Percentiles rank a stretch among this genome's conserved stretches.
These are phyloP conservation scores for Cantharis lateralis DNA, from an alignment of 2,888 invertebrate species.

Conservation along the genomic window DNA sequence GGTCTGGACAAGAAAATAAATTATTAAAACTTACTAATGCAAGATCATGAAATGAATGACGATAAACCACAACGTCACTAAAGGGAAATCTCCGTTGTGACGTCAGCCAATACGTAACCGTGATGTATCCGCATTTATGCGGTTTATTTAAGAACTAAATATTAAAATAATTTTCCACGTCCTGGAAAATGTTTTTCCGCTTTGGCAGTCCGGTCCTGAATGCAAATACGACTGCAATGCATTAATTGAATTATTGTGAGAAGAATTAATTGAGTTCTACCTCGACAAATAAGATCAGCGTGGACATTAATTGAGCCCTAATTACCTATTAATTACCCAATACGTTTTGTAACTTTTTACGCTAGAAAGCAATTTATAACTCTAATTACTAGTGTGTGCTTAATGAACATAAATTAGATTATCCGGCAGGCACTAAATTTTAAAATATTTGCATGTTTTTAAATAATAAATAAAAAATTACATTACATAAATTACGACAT, in stretches of 20 bases:
- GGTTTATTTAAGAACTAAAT: too few relatives aligned
- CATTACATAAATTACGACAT: not conserved
- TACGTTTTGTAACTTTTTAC: not conserved
- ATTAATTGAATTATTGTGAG: not conserved
- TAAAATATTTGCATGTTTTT: not conserved
- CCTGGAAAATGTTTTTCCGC: not conserved
- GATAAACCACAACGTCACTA: too few relatives aligned
- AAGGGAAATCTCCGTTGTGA: too few relatives aligned
- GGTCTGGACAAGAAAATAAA: too few relatives aligned
- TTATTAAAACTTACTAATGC: too few relatives aligned
- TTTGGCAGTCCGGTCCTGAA: not conserved
- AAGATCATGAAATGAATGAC: too few relatives aligned
- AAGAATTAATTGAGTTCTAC: not conserved
- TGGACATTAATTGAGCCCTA: not conserved
- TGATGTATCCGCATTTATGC: too few relatives aligned
- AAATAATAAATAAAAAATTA: not conserved
- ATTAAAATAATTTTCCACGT: too few relatives aligned
- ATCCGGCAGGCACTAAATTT: not conserved
- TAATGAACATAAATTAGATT: not conserved
- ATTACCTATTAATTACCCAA: not conserved
- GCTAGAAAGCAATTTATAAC: not conserved
- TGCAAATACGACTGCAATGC: not conserved
- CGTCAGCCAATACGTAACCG: too few relatives aligned
- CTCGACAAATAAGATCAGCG: not conserved
- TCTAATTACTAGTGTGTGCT: not conserved